Base-by-base conservation (phyloP, 2,888 invertebrate genomes). In the Acanthosepion pharaonis region DNA sequence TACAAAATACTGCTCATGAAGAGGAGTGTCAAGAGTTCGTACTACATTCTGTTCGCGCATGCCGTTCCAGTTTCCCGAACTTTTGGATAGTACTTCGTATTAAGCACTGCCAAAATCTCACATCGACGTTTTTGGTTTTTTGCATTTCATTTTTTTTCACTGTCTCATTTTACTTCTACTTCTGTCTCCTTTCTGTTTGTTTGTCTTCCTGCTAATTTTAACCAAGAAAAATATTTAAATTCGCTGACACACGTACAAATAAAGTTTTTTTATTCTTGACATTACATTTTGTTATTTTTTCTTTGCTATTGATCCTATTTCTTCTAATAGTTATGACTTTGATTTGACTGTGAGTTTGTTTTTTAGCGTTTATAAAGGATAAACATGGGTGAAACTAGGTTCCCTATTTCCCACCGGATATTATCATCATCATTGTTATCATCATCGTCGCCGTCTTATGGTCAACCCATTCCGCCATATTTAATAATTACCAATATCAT, bases 241-340 rank as follows among this genome's bases (percentile, higher is more conserved):
- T 78, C 78, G n/a, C 78, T 78, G 78, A 78, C 6, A n/a, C 23
- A 78, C 49, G 53, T 59, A 42, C 51, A 93, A 93, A 42, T 78
- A 78, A 78, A 78, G 78, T 78, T n/a, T 78, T 78, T 78, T 78
- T 78, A 78, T 78, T 78, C 78, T 78, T 78, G 78, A 33, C n/a
- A 78, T 78, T 78, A 78, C 33, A n/a, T 78, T 78, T 78, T 11
- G n/a, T 53, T 93, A 23, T 23, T 49, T 42, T 51, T 49, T n/a
- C 9, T 53, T 55, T n/a, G 8, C 49, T 92, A 28, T 33, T 49
- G 33, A 42, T 92, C 15, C 48, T n/a, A 18, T 42, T 92, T 92
- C 18, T 51, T 92, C 3, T 42, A 42, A 42, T 2, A 42, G 2
- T 42, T 42, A 42, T 42, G 42, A 2, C 42, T 42, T 42, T 42